Conservation (phyloP, 2,797 vertebrate genomes). For the Amniataba percoides region DNA sequence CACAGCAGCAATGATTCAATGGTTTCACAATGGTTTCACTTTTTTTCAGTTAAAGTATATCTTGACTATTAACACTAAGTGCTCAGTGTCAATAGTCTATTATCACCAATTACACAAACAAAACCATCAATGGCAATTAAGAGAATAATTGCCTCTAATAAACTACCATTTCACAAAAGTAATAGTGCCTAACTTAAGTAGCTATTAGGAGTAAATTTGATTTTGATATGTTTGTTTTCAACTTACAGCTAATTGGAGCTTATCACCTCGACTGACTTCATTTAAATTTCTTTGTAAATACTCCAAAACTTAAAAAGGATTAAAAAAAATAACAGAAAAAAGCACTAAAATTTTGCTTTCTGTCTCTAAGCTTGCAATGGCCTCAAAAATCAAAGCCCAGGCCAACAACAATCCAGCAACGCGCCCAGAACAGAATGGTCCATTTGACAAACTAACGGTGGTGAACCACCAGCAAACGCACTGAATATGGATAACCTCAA, state of each 20-base stretch:
- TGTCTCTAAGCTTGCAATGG: not conserved
- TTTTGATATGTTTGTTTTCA: not conserved
- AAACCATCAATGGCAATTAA: conserved; percentile 20
- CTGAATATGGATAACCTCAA: not conserved
- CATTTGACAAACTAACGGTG: conserved; percentile 7
- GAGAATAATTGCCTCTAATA: not conserved
- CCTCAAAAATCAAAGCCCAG: not conserved
- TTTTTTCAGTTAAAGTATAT: not conserved
- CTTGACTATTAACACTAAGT: not conserved
- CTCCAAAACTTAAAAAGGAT: not conserved
- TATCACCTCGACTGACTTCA: not conserved
- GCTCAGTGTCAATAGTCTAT: not conserved
- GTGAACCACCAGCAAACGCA: not conserved
- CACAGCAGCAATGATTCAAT: not conserved
- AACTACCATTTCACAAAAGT: not conserved
- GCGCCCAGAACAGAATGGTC: not conserved
- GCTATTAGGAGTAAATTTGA: conserved; percentile 4
- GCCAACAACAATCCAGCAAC: not conserved
- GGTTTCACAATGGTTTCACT: not conserved
- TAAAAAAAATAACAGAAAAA: too few relatives aligned
- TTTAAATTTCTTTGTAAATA: not conserved
- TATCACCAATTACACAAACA: conserved; percentile 14
- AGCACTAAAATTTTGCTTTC: not conserved
- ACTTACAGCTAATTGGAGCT: not conserved
- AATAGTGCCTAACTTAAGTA: not conserved